Conservation (phyloP, 2,113 vertebrate genomes). For the Thinocorus orbignyianus region DNA sequence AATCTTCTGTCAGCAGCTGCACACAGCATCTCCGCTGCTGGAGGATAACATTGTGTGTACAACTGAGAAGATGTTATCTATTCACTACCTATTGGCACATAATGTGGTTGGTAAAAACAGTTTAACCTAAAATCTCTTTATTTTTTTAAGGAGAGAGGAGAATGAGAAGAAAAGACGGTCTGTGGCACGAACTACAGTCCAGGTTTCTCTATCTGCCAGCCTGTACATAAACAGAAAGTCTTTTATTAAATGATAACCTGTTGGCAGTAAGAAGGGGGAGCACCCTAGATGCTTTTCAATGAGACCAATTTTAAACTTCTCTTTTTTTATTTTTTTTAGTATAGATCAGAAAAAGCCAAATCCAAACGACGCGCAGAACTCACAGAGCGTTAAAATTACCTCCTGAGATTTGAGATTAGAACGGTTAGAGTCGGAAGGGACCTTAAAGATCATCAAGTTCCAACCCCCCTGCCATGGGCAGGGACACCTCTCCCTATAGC, state of each 20-base stretch:
- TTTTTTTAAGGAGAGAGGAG: no score
- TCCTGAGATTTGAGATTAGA: not conserved
- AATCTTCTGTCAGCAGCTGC: conserved; percentile 49
- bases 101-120: not conserved
- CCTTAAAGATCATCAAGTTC: no score
- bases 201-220: not conserved
- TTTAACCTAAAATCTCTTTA: not conserved
- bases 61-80: conserved; percentile 21
- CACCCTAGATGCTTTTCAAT: not conserved
- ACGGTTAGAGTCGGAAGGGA: no score
- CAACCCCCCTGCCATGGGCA: no score
- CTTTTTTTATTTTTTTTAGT: not conserved
- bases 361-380: not conserved
- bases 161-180: not conserved
- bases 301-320: not conserved
- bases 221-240: not conserved
- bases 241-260: not conserved
- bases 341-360: not conserved
- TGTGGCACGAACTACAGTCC: not conserved
- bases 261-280: not conserved
- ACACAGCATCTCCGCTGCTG: not conserved
- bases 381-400: not conserved
- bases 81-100: not conserved
- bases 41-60: conserved; percentile 3
- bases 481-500: no score